These are phyloP conservation scores for Mesopsocus fuscifrons DNA, from an alignment of 2,888 invertebrate species.

Conservation along the genomic window DNA sequence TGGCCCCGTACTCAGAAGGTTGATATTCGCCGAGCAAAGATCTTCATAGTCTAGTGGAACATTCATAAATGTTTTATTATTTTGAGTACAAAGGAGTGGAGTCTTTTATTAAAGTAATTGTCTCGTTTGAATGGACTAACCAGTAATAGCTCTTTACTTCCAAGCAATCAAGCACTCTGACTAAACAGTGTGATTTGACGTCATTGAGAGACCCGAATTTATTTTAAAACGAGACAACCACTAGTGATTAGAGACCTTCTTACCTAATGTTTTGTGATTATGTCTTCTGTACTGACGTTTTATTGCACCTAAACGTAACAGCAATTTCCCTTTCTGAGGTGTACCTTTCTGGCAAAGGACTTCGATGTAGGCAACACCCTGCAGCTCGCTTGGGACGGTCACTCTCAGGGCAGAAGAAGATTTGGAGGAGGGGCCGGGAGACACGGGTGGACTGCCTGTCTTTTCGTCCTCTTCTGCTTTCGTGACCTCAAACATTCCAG, in stretches of 20 bases:
- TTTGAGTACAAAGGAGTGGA: too few species aligned
- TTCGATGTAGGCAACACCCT: constrained; percentile 91
- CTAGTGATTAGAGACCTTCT: too few species aligned
- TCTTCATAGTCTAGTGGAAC: constrained; percentile 64
- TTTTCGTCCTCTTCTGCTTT: constrained; percentile 69
- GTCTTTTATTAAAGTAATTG: too few species aligned
- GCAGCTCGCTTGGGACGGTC: constrained; percentile 81
- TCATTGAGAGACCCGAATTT: too few species aligned
- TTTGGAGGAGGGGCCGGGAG: constrained; percentile 27
- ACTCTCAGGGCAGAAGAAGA: constrained; percentile 65
- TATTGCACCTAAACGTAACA: too few species aligned
- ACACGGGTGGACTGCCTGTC: constrained; percentile 26
- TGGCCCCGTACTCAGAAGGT: constrained; percentile 55
- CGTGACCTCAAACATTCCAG: constrained; percentile 87
- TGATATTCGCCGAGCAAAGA: constrained; percentile 65
- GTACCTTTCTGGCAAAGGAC: constrained; percentile 82
- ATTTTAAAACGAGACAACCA: too few species aligned
- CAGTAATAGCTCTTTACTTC: background rate
- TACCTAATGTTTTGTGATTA: too few species aligned
- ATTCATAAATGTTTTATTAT: too few species aligned
- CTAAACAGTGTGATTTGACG: too few species aligned
- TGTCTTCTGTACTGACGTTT: too few species aligned
- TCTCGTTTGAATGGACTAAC: too few species aligned
- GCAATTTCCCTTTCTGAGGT: too few species aligned
- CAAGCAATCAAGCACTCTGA: background rate